Evolutionary conservation across 1,140 invertebrate genomes (phyloP).

Genomic region (Apis cerana): DNA sequence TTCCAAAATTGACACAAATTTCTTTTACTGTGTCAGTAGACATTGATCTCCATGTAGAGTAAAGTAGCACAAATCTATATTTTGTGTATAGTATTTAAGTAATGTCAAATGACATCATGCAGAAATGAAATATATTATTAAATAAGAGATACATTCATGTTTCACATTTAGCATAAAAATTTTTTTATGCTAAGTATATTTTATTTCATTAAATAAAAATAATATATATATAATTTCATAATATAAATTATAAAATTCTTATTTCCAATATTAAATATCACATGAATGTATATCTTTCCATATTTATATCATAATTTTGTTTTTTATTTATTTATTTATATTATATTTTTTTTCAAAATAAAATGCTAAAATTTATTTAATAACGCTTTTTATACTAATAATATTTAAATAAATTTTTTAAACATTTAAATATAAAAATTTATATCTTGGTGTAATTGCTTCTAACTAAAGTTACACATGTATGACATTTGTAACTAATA

Average conservation of each 20-base stretch:
- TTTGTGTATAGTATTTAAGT: constrained; percentile 34
- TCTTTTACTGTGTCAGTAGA: constrained; percentile 21
- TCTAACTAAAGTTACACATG: constrained; percentile 1
- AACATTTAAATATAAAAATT: constrained; percentile 3
- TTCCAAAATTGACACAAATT: constrained; percentile 4
- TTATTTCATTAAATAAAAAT: neutral
- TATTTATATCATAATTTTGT: neutral
- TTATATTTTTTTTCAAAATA: neutral
- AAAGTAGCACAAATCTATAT: constrained; percentile 47
- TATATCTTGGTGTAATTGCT: neutral
- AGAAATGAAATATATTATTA: constrained; percentile 22
- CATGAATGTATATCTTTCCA: constrained; percentile 23
- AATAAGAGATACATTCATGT: constrained; percentile 4
- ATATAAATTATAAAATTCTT: neutral
- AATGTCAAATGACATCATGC: neutral
- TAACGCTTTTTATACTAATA: neutral
- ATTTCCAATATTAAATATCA: constrained; percentile 3
- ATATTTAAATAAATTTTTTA: constrained; percentile 2
- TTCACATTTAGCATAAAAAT: constrained; percentile 12
- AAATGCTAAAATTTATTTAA: neutral
- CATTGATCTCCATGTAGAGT: constrained; percentile 22
- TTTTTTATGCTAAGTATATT: neutral
- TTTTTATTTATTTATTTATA: neutral
- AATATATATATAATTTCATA: neutral
- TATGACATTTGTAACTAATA: constrained; percentile 3